Conservation (phyloP, 2,113 vertebrate genomes). For the Tonatia bakeri region DNA sequence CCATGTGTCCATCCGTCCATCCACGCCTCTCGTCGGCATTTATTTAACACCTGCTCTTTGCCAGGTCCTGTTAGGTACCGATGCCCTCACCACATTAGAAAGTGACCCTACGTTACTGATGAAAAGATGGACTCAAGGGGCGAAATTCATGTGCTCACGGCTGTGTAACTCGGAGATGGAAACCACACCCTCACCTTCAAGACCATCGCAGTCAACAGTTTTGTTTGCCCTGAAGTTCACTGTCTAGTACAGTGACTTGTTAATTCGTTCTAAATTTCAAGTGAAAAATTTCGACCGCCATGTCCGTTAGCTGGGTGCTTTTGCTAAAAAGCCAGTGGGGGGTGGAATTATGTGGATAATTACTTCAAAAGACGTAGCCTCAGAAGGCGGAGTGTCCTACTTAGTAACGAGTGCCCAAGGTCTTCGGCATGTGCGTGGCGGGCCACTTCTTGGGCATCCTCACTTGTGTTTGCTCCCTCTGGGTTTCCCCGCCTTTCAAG, state of each 20-base stretch:
- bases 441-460: rapidly evolving
- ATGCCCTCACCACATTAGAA: not conserved
- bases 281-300: not conserved
- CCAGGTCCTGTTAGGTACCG: not conserved
- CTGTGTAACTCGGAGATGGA: not conserved
- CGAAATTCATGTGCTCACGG: not conserved
- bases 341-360: not conserved
- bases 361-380: not conserved
- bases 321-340: not conserved
- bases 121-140: not conserved
- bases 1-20: not conserved
- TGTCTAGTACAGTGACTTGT: not conserved
- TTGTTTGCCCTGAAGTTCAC: not conserved
- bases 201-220: not conserved
- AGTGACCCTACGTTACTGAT: not conserved
- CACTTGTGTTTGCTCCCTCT: not conserved
- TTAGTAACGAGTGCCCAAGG: not conserved
- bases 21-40: not conserved
- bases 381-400: not conserved
- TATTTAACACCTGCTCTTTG: not conserved
- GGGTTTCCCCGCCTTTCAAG: not conserved
- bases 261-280: not conserved
- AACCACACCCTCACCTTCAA: not conserved
- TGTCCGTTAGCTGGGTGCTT: not conserved
- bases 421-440: not conserved